A percentile compares a stretch with the other conserved stretches of the same genome.
phyloP scores from a whole-genome alignment of 2,113 vertebrate species.

The Myotis lucifugus region DNA sequence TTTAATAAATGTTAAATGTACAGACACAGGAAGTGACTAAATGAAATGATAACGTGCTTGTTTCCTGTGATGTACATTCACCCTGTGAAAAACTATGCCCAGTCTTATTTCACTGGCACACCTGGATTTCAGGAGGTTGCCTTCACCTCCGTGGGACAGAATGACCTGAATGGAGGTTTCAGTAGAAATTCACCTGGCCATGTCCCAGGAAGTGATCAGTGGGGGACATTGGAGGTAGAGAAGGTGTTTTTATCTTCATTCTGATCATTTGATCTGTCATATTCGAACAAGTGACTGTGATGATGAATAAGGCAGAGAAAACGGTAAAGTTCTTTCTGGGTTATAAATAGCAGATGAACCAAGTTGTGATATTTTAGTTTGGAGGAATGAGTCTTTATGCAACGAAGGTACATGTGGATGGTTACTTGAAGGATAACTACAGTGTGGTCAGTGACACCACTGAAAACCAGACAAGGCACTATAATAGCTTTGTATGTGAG shows the following conservation, averaged over 20 bases:
- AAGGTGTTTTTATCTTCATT: background rate
- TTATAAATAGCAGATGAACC: background rate
- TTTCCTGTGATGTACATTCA: background rate
- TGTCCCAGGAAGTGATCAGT: background rate
- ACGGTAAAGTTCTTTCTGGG: background rate
- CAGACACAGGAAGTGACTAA: slow-evolving; percentile 12
- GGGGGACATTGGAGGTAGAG: background rate
- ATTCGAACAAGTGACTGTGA: background rate
- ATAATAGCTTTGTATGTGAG: accelerated
- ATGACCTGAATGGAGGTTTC: background rate
- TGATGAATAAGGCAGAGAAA: background rate
- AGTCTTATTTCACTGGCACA: background rate
- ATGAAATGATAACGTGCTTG: background rate
- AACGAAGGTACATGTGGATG: background rate
- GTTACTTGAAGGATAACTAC: background rate
- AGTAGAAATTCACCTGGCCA: background rate
- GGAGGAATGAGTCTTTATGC: background rate
- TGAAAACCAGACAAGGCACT: background rate
- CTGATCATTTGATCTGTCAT: background rate
- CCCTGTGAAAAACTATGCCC: background rate
- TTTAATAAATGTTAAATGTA: background rate
- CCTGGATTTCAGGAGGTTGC: background rate
- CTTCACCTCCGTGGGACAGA: background rate
- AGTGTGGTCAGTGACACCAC: background rate
- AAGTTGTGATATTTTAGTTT: background rate